Evolutionary conservation across 1,140 invertebrate genomes (phyloP), one percentile per base, ranked within the genome.

Genomic region (Zaprionus africanus): DNA sequence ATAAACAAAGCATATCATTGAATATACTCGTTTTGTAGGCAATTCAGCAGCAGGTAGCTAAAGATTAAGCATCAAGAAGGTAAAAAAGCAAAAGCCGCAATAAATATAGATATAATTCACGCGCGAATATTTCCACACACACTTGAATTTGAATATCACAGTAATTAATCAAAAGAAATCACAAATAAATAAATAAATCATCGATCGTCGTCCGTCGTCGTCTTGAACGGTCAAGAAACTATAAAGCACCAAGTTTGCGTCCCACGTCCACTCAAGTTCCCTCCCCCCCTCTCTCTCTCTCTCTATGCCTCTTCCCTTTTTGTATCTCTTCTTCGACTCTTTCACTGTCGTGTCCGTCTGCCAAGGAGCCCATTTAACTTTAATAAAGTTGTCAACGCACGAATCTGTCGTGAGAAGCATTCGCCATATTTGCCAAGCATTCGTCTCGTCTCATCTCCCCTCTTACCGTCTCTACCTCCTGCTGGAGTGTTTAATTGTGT

Each of bases 361-460:
- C 68, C 60, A 87, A 84, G 84, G 81, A 87, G 74, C 66, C 63
- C 81, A 87, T 88, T 87, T 80, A 69, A 79, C 19, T 78, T 85
- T 79, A 84, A 88, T 88, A 88, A 90, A 88, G 85, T 88, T 88
- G 85, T 88, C 85, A 88, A 85, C 81, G 85, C 85, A 84, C 85
- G 74, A 68, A 74, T 63, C 51, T 80, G 83, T 82, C 81, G 84
- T 87, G 84, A 83, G 84, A 87, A 87, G 56, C 68, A 59, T 65
- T 82, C 68, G 63, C 62, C 63, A 61, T 60, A 58, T 72, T 56
- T 72, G 46, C 46, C 11, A 51, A 24, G 46, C 24, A 51, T 19
- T 51, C 46, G 19, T n/a, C 17, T 46, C 41, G 17, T 13, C 46
- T 24, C 19, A 5, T 24, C 53, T 26, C 12, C 2, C 15, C 53